These are phyloP conservation scores for Microctonus hyperodae DNA, from an alignment of 2,888 invertebrate species.

Conservation along the genomic window DNA sequence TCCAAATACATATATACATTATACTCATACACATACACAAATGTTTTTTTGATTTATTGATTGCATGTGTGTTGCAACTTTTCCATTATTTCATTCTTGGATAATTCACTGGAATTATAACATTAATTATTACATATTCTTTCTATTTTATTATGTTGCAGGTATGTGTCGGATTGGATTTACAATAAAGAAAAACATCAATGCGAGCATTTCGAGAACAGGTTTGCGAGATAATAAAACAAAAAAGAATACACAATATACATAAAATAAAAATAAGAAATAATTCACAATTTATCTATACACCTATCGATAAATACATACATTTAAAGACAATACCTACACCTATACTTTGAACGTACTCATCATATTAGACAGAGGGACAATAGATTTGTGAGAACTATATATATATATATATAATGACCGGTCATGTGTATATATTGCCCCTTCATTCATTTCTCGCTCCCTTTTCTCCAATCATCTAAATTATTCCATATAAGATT, in stretches of 20 bases:
- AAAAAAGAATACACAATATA: background rate
- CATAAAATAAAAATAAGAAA: background rate
- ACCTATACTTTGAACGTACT: conserved; percentile 42
- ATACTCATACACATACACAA: conserved; percentile 33
- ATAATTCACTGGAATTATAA: conserved; percentile 29
- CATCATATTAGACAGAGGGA: conserved; percentile 40
- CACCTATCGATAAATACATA: conserved; percentile 1
- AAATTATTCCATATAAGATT: conserved; percentile 62
- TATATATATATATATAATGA: too few species aligned
- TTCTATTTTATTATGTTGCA: conserved; percentile 50
- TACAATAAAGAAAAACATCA: conserved; percentile 24
- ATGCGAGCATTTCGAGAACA: conserved; percentile 46
- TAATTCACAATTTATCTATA: background rate
- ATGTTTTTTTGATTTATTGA: conserved; percentile 57
- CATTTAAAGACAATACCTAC: conserved; percentile 16
- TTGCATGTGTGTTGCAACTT: conserved; percentile 35
- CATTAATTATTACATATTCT: conserved; percentile 15
- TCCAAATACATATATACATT: background rate
- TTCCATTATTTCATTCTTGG: conserved; percentile 4
- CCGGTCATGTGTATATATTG: conserved; percentile 16
- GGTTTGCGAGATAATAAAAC: conserved; percentile 6
- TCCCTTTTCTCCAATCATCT: conserved; percentile 55
- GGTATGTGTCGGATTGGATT: conserved; percentile 59
- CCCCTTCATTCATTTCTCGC: conserved; percentile 34
- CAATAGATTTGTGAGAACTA: conserved; percentile 38